Evolutionary conservation across 2,888 invertebrate genomes (phyloP), one percentile per base, ranked within the genome.

Genomic region (Lycophotia porphyrea): DNA sequence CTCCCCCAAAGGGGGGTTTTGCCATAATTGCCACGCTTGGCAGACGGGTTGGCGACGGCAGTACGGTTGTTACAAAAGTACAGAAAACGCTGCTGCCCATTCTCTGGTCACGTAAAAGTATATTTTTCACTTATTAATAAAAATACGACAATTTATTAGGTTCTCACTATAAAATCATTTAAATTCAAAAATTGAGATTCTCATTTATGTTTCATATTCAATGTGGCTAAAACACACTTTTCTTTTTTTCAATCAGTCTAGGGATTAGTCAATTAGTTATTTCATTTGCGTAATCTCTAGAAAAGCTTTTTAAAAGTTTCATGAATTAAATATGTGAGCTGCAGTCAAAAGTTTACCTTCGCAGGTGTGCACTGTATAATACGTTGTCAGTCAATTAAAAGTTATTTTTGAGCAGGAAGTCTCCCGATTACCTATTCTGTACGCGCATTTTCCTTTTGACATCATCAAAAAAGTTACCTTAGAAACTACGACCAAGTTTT

Each of bases 341-440:
- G 8, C 34, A 69, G 1, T 15, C 42, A 55, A 58, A 24, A 2
- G 3, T 58, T 49, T 39, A 24, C n/a, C n/a, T n/a, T n/a, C n/a
- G n/a, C 21, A 36, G 24, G 11, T 31, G 7, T 42, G 74, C 34
- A 34, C 18, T 49, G 9, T 81, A 34, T 24, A 47, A 5, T 21
- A 1, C 34, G 18, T 24, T 11, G 42, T 49, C 42, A 42, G 27
- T 60, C 73, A 49, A 27, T 34, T 42, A 18, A 49, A 49, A 49
- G 4, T 36, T 18, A 2, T 11, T 78, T 55, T 69, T 15, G 3
- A 34, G 1, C 24, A n/a, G 13, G 0, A 36, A 71, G 55, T 61
- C 67, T n/a, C 55, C 27, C 47, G 4, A 63, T 80, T 84, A 67
- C 1, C 5, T 63, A 80, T 71, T 84, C 49, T 39, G 36, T 52